Conservation (phyloP, 1,140 invertebrate genomes). For the Steinernema khuongi region DNA sequence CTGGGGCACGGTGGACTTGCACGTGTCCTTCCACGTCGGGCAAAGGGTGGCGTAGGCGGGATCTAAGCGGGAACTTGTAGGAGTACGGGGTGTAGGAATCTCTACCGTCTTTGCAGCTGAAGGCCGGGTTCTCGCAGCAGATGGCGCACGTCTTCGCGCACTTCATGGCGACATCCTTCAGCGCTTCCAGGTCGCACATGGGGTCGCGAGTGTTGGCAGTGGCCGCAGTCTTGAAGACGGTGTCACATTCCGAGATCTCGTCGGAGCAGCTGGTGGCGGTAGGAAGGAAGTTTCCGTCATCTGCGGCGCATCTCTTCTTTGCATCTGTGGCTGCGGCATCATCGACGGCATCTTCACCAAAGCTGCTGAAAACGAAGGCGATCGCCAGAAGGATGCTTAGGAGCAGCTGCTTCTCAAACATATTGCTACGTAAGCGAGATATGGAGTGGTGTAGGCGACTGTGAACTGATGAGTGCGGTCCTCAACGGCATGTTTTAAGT, state of each 20-base stretch:
- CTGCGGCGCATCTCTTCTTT: not conserved
- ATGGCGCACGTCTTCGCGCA: not conserved
- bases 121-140: not conserved
- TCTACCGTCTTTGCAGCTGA: not conserved
- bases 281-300: not conserved
- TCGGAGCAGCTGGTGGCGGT: not conserved
- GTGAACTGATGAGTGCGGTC: too few species aligned
- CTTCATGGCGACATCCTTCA: not conserved
- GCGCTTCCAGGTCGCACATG: not conserved
- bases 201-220: not conserved
- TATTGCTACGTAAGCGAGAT: too few species aligned
- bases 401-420: too few species aligned
- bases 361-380: too few species aligned
- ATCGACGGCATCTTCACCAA: too few species aligned
- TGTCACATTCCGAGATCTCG: not conserved
- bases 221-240: not conserved
- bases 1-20: not conserved
- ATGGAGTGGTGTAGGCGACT: too few species aligned
- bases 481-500: too few species aligned
- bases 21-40: not conserved
- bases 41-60: not conserved
- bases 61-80: not conserved
- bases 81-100: not conserved
- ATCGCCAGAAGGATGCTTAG: too few species aligned
- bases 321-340: too few species aligned